Base-by-base conservation (phyloP, 2,888 invertebrate species). In the Stratiomys singularior region DNA sequence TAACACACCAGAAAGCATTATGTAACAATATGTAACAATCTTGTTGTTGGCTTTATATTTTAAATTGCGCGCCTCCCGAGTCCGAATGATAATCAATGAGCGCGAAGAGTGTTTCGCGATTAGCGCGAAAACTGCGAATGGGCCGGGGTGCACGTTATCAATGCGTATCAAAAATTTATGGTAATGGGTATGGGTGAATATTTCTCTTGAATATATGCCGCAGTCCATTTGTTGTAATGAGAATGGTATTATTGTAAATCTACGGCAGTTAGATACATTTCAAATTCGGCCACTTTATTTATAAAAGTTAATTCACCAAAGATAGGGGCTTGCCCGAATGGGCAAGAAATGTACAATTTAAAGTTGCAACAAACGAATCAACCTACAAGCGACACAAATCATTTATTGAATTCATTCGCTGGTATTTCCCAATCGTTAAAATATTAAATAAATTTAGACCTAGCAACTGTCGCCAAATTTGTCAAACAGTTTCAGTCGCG, bases 51-150 rank as follows among this genome's bases (percentile, higher is more conserved):
- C 9, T 60, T 60, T 25, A 25, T 25, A 60, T 60, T 60, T 52
- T 18, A n/a, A 60, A 25, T 23, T 7, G 23, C 18, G 23, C 64
- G 30, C 52, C 52, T n/a, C 52, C 7, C 4, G 15, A 18, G n/a
- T n/a, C 28, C 27, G 27, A 64, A 64, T 18, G 27, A 4, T 60
- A 64, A 64, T 64, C 64, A 64, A 64, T 64, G 13, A 18, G 28
- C 30, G 30, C 9, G 37, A 37, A 37, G 37, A 37, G 37, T 37
- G 37, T 37, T 64, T 64, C 30, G 30, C 64, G 30, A 3, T 64
- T 30, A n/a, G 30, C 28, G 28, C 64, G 28, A 30, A 60, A 21
- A 60, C 52, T 60, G 58, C 58, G 25, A 60, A 60, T 30, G 30
- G n/a, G 27, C 7, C 60, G 60, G 27, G 23, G 60, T 25, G 37